Evolutionary conservation across 2,888 invertebrate genomes (phyloP).

Genomic region (Agonum fuliginosum): DNA sequence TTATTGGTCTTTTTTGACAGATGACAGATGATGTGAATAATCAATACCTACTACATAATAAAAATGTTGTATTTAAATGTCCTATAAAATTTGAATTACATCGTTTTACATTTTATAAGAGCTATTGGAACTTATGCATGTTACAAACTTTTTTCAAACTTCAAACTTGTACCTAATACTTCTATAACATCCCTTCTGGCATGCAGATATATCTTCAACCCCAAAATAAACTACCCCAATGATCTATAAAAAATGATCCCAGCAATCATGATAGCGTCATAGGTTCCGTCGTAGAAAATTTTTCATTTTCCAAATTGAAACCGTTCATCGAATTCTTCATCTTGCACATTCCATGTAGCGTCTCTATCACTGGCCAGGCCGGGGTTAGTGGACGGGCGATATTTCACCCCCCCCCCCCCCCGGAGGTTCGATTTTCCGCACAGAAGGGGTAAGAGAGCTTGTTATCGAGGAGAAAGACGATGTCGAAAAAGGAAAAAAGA

Average conservation of each 20-base stretch:
- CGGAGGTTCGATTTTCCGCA: conserved; percentile 28
- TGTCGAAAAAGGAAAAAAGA: not conserved
- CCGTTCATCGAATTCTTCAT: conserved; percentile 6
- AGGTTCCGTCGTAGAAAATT: conserved; percentile 1
- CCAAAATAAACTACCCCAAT: not conserved
- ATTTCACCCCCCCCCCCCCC: not conserved
- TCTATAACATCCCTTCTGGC: not conserved
- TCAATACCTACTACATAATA: not conserved
- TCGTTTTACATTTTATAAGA: not conserved
- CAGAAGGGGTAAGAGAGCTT: not conserved
- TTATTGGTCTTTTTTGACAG: too few species aligned
- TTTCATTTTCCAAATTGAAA: conserved; percentile 33
- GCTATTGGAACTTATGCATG: not conserved
- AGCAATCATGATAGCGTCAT: not conserved
- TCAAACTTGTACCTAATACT: not conserved
- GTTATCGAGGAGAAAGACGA: not conserved
- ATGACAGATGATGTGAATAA: too few species aligned
- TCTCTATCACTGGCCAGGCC: conserved; percentile 3
- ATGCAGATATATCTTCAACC: not conserved
- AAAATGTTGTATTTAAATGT: too few species aligned
- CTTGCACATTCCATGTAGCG: conserved; percentile 2
- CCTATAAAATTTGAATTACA: too few species aligned
- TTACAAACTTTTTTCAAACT: not conserved
- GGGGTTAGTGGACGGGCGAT: not conserved
- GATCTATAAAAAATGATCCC: not conserved